Base-by-base conservation (phyloP, 2,888 invertebrate species). In the Eilema griseolum region DNA sequence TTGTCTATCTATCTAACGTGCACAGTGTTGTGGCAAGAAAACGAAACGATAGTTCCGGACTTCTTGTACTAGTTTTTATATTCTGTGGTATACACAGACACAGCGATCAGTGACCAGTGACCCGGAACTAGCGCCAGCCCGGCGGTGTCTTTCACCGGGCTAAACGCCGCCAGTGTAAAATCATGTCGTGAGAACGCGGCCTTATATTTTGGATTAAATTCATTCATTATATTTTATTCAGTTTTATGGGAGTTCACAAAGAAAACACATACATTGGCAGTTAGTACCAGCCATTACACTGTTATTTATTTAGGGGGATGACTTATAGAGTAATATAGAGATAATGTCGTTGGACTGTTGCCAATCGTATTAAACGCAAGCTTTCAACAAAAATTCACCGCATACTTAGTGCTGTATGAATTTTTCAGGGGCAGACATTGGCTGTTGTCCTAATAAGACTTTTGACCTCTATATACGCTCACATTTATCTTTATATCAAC, bases 401-500 rank as follows among this genome's bases (percentile, higher is more conserved):
- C 52, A 41, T n/a, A 52, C 28, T n/a, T 63, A 57, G 62, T 23
- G 28, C 31, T 12, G 62, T 20, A 11, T 41, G 64, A 63, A 62
- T 69, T 80, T 74, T 74, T 69, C 62, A 73, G 62, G 60, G 41
- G 28, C 46, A 56, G 67, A 24, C 66, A 68, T 73, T 76, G 78
- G 83, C 74, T 73, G n/a, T 11, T 10, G 33, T 70, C 75, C 74
- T 71, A 80, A 78, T 76, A 52, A 73, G 76, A 67, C 70, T 64
- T 74, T 81, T 78, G 75, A 77, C 70, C 76, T 69, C 66, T 60
- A 60, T 8, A 28, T 28, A 28, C n/a, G 41, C 4, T 41, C 3
- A 41, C 2, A 46, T 46, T 20, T 46, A 46, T 20, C 20, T 20
- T 46, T 46, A 20, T 46, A 46, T 4, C 20, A 7, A 46, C 20